Evolutionary conservation across 2,113 vertebrate genomes (phyloP).

Genomic region (Pandion haliaetus): DNA sequence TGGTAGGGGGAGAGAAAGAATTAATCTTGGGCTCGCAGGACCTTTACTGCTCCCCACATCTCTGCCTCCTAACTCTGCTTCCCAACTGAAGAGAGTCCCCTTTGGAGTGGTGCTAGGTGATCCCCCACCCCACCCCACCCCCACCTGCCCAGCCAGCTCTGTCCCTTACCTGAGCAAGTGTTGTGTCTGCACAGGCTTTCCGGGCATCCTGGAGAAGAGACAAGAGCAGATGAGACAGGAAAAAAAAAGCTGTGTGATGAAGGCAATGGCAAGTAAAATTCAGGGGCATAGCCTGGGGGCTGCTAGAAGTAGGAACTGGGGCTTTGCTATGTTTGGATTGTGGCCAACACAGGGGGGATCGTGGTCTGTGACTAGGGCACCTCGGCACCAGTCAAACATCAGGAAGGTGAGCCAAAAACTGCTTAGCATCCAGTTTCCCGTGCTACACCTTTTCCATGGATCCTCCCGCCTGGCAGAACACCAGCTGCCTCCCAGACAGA

Average conservation of each 20-base stretch:
- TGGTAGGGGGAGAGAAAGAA: not conserved
- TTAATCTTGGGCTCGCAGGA: not conserved
- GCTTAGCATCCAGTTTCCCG: not conserved
- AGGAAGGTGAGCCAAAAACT: not conserved
- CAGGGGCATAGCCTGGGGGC: too few relatives aligned
- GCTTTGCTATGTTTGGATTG: not conserved
- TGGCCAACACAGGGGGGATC: not conserved
- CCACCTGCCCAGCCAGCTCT: not conserved
- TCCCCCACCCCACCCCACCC: fast-evolving
- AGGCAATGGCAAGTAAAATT: not conserved
- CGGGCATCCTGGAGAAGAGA: slow-evolving; percentile 83
- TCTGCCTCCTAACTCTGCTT: not conserved
- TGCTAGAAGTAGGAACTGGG: not conserved
- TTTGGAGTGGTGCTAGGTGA: not conserved
- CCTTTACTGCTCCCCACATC: not conserved
- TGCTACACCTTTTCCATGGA: not conserved
- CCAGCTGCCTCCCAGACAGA: not conserved
- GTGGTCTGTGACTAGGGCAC: not conserved
- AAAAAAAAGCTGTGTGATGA: fast-evolving
- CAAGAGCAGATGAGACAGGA: not conserved
- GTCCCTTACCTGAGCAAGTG: slow-evolving; percentile 81
- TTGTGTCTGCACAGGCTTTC: slow-evolving; percentile 87
- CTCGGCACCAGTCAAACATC: not conserved
- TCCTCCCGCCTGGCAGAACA: not conserved
- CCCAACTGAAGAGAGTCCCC: not conserved